Evolutionary conservation across 2,113 vertebrate species (phyloP).

Genomic region (Chloropsis cyanopogon): DNA sequence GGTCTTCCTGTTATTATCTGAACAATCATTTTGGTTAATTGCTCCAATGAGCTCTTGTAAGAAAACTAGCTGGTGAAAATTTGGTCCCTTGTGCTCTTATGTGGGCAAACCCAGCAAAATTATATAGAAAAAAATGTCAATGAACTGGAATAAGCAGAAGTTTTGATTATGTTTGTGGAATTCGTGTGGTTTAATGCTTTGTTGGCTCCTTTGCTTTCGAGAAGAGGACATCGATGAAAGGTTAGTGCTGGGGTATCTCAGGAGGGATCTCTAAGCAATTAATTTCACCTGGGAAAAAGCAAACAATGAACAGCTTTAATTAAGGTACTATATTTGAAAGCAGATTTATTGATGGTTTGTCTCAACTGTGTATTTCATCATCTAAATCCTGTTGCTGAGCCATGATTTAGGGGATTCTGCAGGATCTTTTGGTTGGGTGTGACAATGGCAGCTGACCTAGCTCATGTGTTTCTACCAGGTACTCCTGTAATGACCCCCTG

Average conservation of each 20-base stretch:
- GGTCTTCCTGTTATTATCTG: accelerated
- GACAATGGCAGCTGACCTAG: neutral
- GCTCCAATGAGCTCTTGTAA: neutral
- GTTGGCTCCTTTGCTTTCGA: neutral
- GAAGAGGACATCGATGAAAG: neutral
- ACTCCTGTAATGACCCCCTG: neutral
- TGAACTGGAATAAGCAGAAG: neutral
- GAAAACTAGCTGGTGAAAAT: neutral
- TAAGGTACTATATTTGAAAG: neutral
- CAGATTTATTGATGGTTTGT: neutral
- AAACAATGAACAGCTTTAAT: neutral
- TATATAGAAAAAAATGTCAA: accelerated
- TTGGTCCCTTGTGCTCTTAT: neutral
- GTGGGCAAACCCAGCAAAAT: neutral
- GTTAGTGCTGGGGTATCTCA: neutral
- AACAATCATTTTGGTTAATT: accelerated
- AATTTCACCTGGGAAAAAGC: neutral
- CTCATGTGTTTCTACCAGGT: neutral
- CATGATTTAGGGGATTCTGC: neutral
- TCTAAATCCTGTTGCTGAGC: neutral
- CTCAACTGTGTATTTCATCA: neutral
- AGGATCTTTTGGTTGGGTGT: neutral
- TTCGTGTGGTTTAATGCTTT: neutral
- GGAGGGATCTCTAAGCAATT: neutral
- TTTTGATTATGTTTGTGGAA: neutral